Evolutionary conservation across 1,140 invertebrate species (phyloP), one percentile per base, ranked within the genome.

Genomic region (Lasaia peninsularis): DNA sequence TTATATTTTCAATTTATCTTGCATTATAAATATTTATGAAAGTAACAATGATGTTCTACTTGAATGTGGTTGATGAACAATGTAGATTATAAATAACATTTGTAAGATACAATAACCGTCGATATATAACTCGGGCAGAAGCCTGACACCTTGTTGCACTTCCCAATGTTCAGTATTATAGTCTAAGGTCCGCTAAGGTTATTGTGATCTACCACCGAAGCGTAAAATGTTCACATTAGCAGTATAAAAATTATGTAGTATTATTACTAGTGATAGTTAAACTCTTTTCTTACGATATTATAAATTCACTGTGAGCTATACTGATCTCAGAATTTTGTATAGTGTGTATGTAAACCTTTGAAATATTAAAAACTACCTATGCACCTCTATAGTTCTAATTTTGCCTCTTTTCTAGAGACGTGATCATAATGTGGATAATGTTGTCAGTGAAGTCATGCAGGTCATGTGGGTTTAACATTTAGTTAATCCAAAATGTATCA

Each of bases 311-410:
- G 16, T 16, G 37, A 44, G 37, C 37, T 44, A 44, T 44, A 44
- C 37, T 44, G 37, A 44, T 44, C 37, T 20, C 37, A 44, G 37
- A 44, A 11, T 44, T 44, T 44, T 44, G 37, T 44, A 44, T 44
- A 44, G 37, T 44, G 18, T 10, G 16, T 44, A 18, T 20, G 37
- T 44, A 14, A 44, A 44, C 16, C 10, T 44, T 44, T 9, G n/a
- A 44, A 14, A 20, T 44, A 18, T 44, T 44, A 44, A 44, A 16
- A 9, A 16, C 8, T 20, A n/a, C n/a, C n/a, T n/a, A 40, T 12
- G 24, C 24, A 40, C 14, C 10, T 18, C 2, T 20, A 18, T 44
- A 10, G 11, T 44, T 44, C 18, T 44, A 18, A 44, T 8, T 44
- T 44, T 44, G 16, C 37, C 37, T 20, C 16, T 44, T 2, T 10